Base-by-base conservation (phyloP, 37 sponge, comb jelly and placozoan genomes). In the Axinella damicornis region DNA sequence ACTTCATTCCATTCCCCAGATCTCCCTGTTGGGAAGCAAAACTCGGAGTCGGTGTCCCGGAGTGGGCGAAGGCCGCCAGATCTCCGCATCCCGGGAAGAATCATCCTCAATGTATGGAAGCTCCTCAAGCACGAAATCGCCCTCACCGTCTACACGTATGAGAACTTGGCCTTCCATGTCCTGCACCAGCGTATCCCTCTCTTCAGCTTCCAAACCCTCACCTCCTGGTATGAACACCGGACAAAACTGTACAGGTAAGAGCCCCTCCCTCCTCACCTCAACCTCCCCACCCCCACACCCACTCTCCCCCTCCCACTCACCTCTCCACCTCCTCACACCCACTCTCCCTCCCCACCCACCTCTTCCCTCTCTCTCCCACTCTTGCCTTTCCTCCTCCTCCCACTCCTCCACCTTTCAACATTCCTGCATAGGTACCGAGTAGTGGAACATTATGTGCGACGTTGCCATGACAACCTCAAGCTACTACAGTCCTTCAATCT, bases 41-140 rank as follows among this genome's bases (percentile, higher is more conserved):
- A 60, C 61, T 32, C 15, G 0, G n/a, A 56, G 0, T 62, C 53
- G 2, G 56, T 61, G 20, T 31, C 66, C 21, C 20, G 59, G 18
- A 83, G 22, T 52, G 60, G 68, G 11, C 27, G 33, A 4, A 9
- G 34, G 28, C 28, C 68, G 9, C n/a, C n/a, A n/a, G n/a, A n/a
- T n/a, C n/a, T n/a, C n/a, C 46, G 9, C 46, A 46, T 46, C 33
- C 72, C 69, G 1, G 99, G 99, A 14, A 78, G 99, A 56, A 88
- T 93, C n/a, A 40, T 94, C 9, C 58, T 98, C 30, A 88, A 94
- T 60, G 73, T 98, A 11, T 98, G 99, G 99, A 83, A 93, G 61
- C 40, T 92, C 1, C 56, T 94, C 78, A 77, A 84, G 71, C 80
- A 92, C 56, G 99, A 98, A 67, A 92, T 93, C 31, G 79, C 94